Evolutionary conservation across 1,140 invertebrate genomes (phyloP).

Genomic region (Cataglyphis hispanica): DNA sequence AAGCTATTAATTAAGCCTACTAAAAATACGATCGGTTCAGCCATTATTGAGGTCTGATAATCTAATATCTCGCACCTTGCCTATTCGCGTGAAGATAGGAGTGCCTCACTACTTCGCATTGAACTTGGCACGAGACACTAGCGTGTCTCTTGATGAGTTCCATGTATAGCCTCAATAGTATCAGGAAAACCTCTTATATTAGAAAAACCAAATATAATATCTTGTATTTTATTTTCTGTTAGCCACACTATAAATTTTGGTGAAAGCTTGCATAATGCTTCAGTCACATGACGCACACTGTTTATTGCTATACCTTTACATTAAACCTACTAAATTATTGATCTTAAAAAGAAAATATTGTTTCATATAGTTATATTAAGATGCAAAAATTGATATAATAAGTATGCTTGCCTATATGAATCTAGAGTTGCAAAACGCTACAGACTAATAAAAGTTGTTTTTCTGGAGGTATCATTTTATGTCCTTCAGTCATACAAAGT

Average conservation of each 20-base stretch:
- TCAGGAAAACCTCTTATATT: not conserved
- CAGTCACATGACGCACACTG: not conserved
- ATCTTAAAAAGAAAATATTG: not conserved
- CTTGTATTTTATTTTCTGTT: not conserved
- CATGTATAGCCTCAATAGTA: not conserved
- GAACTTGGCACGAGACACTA: too few relatives aligned
- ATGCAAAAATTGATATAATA: not conserved
- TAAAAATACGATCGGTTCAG: too few relatives aligned
- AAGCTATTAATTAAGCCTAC: too few relatives aligned
- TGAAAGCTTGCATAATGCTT: not conserved
- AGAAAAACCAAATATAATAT: not conserved
- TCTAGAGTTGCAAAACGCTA: constrained; percentile 25
- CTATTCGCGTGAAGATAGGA: too few relatives aligned
- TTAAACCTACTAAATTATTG: not conserved
- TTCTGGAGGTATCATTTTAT: not conserved
- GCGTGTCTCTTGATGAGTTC: too few relatives aligned
- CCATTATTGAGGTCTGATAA: too few relatives aligned
- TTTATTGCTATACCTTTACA: not conserved
- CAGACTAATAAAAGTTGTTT: constrained; percentile 21
- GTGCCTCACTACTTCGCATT: too few relatives aligned
- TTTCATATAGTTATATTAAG: not conserved
- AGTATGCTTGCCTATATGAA: not conserved
- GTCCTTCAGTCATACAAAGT: not conserved
- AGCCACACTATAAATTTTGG: constrained; percentile 9
- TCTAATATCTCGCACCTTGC: too few relatives aligned